phyloP scores from a whole-genome alignment of 2,888 invertebrate genomes.

The Melieria crassipennis region DNA sequence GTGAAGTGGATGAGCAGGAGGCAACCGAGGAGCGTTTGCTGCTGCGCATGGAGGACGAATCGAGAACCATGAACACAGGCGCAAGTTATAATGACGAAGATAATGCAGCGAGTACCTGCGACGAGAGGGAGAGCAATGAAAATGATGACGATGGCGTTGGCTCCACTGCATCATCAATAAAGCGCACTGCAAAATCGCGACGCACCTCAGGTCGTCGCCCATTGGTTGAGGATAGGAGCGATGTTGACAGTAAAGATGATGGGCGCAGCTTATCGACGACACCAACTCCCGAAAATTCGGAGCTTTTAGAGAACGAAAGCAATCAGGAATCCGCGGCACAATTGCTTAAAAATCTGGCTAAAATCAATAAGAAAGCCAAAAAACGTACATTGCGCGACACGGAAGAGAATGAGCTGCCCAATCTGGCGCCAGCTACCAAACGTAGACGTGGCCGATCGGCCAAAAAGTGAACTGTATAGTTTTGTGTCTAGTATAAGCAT shows the following conservation, averaged over 20 bases:
- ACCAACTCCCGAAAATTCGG: slow-evolving; percentile 41
- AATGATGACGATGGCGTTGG: background rate
- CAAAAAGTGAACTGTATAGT: slow-evolving; percentile 42
- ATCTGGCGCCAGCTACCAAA: slow-evolving; percentile 43
- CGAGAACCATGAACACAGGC: slow-evolving; percentile 8
- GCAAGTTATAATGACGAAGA: background rate
- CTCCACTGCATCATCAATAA: background rate
- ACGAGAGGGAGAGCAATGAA: slow-evolving; percentile 6
- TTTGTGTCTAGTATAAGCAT: too few relatives aligned
- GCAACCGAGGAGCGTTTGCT: slow-evolving; percentile 45
- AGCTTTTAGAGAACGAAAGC: slow-evolving; percentile 48
- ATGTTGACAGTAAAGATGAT: slow-evolving; percentile 15
- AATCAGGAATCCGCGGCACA: slow-evolving; percentile 48
- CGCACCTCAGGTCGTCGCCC: background rate
- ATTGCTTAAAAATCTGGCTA: slow-evolving; percentile 52
- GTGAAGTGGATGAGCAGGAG: slow-evolving; percentile 33
- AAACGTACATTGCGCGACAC: slow-evolving; percentile 47
- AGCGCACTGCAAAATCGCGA: background rate
- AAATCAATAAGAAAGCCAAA: slow-evolving; percentile 51
- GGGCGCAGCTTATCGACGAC: slow-evolving; percentile 4
- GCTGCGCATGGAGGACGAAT: slow-evolving; percentile 45
- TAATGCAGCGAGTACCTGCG: background rate
- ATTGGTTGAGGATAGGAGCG: slow-evolving; percentile 32
- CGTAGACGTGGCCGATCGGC: slow-evolving; percentile 36
- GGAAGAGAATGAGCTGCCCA: slow-evolving; percentile 40